Evolutionary conservation across 2,797 vertebrate species (phyloP).

Genomic region (Alauda arvensis): DNA sequence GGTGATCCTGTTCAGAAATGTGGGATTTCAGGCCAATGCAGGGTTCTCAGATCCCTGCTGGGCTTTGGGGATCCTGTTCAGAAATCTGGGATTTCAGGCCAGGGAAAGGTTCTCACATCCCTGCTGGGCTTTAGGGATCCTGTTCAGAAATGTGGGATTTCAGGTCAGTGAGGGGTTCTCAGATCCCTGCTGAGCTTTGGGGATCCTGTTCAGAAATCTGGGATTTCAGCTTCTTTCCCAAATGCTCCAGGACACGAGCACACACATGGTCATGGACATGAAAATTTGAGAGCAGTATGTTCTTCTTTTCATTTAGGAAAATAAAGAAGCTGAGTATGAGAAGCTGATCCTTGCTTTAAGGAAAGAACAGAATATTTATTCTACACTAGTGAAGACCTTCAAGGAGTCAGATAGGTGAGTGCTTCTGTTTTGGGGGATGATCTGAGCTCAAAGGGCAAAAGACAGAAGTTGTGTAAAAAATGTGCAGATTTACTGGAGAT

Average conservation of each 20-base stretch:
- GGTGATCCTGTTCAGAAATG: background rate
- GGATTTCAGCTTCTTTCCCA: conserved; percentile 1
- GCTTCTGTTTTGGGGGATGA: background rate
- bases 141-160: background rate
- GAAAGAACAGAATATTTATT: conserved; percentile 88
- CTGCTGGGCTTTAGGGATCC: background rate
- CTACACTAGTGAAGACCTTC: conserved; percentile 83
- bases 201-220: background rate
- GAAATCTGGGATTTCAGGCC: conserved; percentile 1
- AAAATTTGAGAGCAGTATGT: background rate
- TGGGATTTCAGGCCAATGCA: background rate
- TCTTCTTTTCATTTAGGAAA: conserved; percentile 63
- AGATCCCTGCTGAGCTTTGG: background rate
- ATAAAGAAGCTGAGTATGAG: conserved; percentile 76
- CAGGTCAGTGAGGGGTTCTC: background rate
- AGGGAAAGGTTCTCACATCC: background rate
- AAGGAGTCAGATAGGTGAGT: conserved; percentile 87
- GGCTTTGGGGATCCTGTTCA: background rate
- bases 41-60: background rate
- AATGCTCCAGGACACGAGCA: background rate
- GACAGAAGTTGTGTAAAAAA: background rate
- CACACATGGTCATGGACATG: background rate
- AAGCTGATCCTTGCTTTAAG: conserved; percentile 83
- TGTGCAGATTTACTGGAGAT: background rate
- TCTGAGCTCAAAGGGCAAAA: background rate